Percentiles rank a stretch among this genome's conserved stretches.
These are phyloP conservation scores for Aeoliscus strigatus DNA, from an alignment of 2,797 vertebrate genomes.

Conservation along the genomic window DNA sequence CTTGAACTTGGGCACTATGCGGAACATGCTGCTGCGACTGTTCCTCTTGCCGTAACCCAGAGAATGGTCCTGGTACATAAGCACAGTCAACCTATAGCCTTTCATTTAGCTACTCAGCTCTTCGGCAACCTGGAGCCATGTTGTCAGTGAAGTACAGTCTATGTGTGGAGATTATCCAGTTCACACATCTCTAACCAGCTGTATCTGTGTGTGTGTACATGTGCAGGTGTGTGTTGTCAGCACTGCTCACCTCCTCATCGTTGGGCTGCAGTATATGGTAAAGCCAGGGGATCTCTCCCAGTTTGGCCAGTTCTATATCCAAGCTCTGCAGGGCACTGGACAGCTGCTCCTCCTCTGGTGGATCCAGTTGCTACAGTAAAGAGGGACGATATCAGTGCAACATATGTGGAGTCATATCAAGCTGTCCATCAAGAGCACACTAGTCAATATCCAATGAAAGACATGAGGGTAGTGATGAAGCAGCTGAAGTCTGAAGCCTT, in stretches of 20 bases:
- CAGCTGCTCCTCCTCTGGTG: slow-evolving; percentile 89
- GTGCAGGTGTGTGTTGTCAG: slow-evolving; percentile 1
- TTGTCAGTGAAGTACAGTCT: background rate
- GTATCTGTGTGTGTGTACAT: background rate
- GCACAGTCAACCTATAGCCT: slow-evolving; percentile 73
- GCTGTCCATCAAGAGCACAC: too few relatives aligned
- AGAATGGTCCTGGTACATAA: slow-evolving; percentile 84
- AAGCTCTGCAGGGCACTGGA: slow-evolving; percentile 85
- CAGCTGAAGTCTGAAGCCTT: background rate
- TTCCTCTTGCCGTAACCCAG: slow-evolving; percentile 96
- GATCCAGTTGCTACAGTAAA: slow-evolving; percentile 84
- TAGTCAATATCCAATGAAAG: too few relatives aligned
- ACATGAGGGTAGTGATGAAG: too few relatives aligned
- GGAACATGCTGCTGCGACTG: slow-evolving; percentile 92
- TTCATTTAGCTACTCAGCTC: slow-evolving; percentile 65
- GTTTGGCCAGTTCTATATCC: slow-evolving; percentile 86
- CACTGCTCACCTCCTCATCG: slow-evolving; percentile 87
- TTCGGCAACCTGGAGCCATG: slow-evolving; percentile 36
- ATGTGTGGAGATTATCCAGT: too few relatives aligned
- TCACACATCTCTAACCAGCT: too few relatives aligned
- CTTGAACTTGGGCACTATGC: slow-evolving; percentile 99
- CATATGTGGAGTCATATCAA: too few relatives aligned
- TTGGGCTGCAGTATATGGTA: slow-evolving; percentile 92
- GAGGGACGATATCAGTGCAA: slow-evolving; percentile 3
- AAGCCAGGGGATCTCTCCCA: slow-evolving; percentile 92